phyloP scores from a whole-genome alignment of 37 sponge, comb jelly and placozoan species.

The Chondrilla cf. caribensis region DNA sequence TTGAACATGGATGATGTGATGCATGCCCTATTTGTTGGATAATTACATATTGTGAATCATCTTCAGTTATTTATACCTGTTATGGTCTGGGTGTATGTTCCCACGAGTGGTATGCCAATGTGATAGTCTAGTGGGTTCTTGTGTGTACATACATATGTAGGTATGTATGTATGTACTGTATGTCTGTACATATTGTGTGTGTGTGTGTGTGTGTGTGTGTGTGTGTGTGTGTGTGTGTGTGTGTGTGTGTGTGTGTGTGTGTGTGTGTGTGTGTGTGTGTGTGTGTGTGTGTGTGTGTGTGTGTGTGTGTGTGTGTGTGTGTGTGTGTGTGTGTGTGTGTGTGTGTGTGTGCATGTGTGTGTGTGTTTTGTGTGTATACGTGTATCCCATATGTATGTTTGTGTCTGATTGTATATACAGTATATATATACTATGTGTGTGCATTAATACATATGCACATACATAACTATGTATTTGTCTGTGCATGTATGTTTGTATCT shows the following conservation, averaged over 20 bases:
- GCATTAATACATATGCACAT: not conserved
- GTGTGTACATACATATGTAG: not conserved
- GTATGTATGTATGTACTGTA: not conserved
- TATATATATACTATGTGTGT: not conserved
- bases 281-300: not conserved
- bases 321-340: constrained; percentile 1
- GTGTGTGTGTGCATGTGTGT: not conserved
- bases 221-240: not conserved
- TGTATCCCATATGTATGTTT: not conserved
- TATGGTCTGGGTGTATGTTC: no score
- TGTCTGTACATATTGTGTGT: not conserved
- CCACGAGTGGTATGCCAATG: no score
- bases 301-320: not conserved
- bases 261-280: not conserved
- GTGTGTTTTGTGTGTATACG: not conserved
- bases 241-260: not conserved
- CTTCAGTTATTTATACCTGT: no score
- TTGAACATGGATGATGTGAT: no score
- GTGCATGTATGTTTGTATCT: no score
- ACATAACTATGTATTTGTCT: no score
- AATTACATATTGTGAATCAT: no score
- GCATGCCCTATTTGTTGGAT: no score
- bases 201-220: not conserved
- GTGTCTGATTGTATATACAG: not conserved
- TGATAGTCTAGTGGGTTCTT: not conserved